Evolutionary conservation across 2,888 invertebrate genomes (phyloP).

Genomic region (Baronia brevicornis): DNA sequence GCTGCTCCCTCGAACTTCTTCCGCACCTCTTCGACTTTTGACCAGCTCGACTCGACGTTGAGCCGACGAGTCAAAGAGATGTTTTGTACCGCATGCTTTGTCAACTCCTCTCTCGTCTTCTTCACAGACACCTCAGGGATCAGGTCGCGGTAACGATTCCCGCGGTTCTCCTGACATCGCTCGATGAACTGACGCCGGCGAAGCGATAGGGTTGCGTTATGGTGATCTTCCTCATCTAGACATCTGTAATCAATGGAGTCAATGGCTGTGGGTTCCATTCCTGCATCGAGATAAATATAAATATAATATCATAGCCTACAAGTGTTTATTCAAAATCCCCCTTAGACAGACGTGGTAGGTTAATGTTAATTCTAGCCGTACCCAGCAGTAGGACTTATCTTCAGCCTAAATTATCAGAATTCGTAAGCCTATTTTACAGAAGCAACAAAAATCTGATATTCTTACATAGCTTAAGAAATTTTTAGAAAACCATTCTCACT

Average conservation of each 20-base stretch:
- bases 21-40: slow-evolving; percentile 66
- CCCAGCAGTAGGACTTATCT: no score
- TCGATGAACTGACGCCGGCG: slow-evolving; percentile 66
- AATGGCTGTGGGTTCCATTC: slow-evolving; percentile 7
- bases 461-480: no score
- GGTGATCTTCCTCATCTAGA: slow-evolving; percentile 48
- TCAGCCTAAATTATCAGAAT: no score
- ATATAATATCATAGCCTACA: no score
- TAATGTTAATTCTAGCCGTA: no score
- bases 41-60: slow-evolving; percentile 68
- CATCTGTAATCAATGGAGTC: slow-evolving; percentile 35
- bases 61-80: slow-evolving; percentile 57
- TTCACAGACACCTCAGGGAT: slow-evolving; percentile 61
- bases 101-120: slow-evolving; percentile 56
- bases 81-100: slow-evolving; percentile 62
- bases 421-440: no score
- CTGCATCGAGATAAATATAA: no score
- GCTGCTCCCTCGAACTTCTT: slow-evolving; percentile 65
- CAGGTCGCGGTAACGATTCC: slow-evolving; percentile 42
- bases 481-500: no score
- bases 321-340: no score
- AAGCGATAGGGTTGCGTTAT: slow-evolving; percentile 44
- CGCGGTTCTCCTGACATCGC: slow-evolving; percentile 62
- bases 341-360: no score
- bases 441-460: no score